Percentiles rank a stretch among this genome's conserved stretches.
Evolutionary conservation across 1,140 invertebrate species (phyloP).

Genomic region (Eupristina koningsbergeri): DNA sequence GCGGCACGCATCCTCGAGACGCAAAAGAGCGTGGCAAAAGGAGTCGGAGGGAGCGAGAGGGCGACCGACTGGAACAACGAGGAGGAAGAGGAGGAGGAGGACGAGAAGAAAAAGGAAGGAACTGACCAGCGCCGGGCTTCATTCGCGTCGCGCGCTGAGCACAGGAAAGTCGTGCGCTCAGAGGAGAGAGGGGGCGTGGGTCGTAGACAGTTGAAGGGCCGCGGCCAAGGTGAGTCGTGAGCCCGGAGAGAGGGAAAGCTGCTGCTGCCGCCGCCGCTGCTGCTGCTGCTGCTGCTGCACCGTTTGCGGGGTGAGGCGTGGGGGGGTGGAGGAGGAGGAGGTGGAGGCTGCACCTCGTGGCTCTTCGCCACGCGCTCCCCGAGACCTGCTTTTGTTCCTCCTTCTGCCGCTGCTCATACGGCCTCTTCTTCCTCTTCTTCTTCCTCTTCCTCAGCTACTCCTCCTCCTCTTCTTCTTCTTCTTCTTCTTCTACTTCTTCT

Average conservation of each 20-base stretch:
- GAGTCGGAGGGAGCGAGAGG: background rate
- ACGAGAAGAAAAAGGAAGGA: constrained; percentile 30
- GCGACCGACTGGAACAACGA: background rate
- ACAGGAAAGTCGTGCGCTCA: background rate
- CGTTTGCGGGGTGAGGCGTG: no score
- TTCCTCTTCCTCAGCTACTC: background rate
- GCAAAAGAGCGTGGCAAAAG: constrained; percentile 10
- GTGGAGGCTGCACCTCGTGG: constrained; percentile 64
- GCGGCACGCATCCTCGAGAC: background rate
- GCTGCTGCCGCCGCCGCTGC: constrained; percentile 57
- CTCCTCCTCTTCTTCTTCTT: background rate
- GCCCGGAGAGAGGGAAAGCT: constrained; percentile 56
- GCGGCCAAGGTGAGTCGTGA: constrained; percentile 66
- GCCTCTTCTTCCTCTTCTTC: background rate
- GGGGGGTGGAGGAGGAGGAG: constrained; percentile 64
- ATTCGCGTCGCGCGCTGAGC: constrained; percentile 7
- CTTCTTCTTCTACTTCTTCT: background rate
- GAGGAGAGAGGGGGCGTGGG: constrained; percentile 46
- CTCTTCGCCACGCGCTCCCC: constrained; percentile 38
- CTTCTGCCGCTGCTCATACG: no score
- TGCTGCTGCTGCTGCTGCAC: constrained; percentile 63
- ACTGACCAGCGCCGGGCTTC: constrained; percentile 42
- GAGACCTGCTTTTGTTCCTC: background rate
- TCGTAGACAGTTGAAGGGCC: constrained; percentile 70
- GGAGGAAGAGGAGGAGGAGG: background rate